phyloP scores from a whole-genome alignment of 2,113 vertebrate genomes.

The Psittacara wagleri region DNA sequence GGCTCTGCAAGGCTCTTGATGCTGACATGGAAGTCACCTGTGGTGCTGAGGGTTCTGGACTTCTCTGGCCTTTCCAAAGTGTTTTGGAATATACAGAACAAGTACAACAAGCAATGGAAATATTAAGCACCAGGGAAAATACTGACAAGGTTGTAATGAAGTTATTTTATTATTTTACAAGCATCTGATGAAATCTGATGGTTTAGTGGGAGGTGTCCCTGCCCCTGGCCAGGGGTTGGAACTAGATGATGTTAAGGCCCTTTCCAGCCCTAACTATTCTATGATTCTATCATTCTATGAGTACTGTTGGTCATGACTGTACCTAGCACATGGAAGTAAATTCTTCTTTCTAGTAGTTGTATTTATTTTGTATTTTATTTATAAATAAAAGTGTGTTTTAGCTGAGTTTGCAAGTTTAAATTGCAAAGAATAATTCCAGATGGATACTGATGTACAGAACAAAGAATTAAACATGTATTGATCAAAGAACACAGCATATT shows the following conservation, averaged over 20 bases:
- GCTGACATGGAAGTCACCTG: neutral
- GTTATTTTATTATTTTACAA: neutral
- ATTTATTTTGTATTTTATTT: neutral
- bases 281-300: too few species aligned
- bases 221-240: too few species aligned
- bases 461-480: neutral
- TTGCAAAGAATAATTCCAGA: conserved; percentile 58
- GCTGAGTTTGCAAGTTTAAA: conserved; percentile 78
- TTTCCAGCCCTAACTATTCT: too few species aligned
- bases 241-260: too few species aligned
- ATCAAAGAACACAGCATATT: neutral
- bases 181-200: neutral
- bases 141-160: neutral
- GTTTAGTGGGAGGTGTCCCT: too few species aligned
- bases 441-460: conserved; percentile 69
- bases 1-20: neutral
- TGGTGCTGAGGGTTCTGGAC: neutral
- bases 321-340: neutral
- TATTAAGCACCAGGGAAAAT: neutral
- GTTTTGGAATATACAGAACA: neutral
- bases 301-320: neutral
- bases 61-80: neutral
- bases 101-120: neutral
- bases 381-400: conserved; percentile 48
- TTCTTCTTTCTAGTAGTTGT: neutral